Conservation (phyloP, 2,797 vertebrate genomes). For the Chanos chanos region DNA sequence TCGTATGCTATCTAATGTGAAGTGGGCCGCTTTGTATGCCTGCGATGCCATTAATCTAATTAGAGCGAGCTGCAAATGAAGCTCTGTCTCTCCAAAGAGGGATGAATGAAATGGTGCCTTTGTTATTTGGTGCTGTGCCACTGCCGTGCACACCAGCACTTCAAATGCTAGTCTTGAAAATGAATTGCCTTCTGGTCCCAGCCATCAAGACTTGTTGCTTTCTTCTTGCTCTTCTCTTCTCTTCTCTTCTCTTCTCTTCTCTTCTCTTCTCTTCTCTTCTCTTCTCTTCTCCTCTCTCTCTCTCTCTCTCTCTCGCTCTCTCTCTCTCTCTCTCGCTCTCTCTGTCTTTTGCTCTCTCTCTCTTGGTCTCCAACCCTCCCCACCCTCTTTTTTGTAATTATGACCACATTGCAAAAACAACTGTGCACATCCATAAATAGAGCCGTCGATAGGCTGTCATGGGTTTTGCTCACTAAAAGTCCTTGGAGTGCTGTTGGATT, state of each 20-base stretch:
- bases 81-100: constrained; percentile 78
- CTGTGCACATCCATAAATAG: constrained; percentile 88
- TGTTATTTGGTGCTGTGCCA: constrained; percentile 76
- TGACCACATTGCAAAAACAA: constrained; percentile 78
- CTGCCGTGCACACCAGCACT: constrained; percentile 74
- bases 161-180: constrained; percentile 66
- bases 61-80: constrained; percentile 92
- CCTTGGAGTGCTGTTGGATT: constrained; percentile 86
- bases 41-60: constrained; percentile 96
- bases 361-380: constrained; percentile 62
- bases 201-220: constrained; percentile 86
- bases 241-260: constrained; percentile 25
- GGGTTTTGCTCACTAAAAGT: constrained; percentile 78
- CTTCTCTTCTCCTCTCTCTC: neutral
- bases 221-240: constrained; percentile 45
- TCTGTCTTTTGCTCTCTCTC: constrained; percentile 53
- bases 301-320: constrained; percentile 38
- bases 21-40: constrained; percentile 84
- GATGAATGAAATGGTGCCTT: constrained; percentile 80
- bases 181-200: constrained; percentile 58
- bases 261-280: neutral
- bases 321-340: too few species aligned
- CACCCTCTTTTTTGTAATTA: constrained; percentile 81
- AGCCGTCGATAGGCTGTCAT: constrained; percentile 93
- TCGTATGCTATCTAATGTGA: constrained; percentile 87